These are phyloP conservation scores for Eupelmus urozonus DNA, from an alignment of 2,888 invertebrate species.

Conservation along the genomic window DNA sequence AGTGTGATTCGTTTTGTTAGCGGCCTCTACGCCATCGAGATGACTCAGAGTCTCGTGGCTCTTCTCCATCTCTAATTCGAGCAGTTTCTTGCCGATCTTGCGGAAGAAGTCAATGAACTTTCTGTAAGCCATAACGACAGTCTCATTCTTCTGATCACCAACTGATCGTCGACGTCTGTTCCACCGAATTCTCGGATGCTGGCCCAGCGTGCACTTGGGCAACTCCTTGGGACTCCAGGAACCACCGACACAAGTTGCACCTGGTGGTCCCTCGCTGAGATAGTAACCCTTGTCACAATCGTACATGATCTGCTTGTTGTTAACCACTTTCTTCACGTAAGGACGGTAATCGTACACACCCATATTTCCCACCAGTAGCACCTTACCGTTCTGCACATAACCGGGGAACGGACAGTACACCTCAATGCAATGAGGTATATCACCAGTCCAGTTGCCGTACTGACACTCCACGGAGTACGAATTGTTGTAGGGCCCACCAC, in stretches of 20 bases:
- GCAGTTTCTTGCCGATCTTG: slow-evolving; percentile 72
- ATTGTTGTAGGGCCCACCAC: slow-evolving; percentile 81
- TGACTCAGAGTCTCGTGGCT: slow-evolving; percentile 66
- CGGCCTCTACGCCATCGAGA: slow-evolving; percentile 51
- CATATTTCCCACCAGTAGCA: slow-evolving; percentile 95
- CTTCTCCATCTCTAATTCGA: slow-evolving; percentile 72
- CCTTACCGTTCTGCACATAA: slow-evolving; percentile 91
- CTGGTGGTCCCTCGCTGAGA: slow-evolving; percentile 91
- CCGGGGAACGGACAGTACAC: slow-evolving; percentile 97
- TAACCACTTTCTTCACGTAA: slow-evolving; percentile 92
- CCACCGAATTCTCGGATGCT: slow-evolving; percentile 92
- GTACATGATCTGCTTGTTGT: slow-evolving; percentile 97
- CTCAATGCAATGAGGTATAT: slow-evolving; percentile 88
- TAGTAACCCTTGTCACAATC: slow-evolving; percentile 96
- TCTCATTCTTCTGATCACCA: slow-evolving; percentile 66
- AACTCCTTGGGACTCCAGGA: slow-evolving; percentile 94
- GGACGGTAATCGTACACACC: slow-evolving; percentile 96
- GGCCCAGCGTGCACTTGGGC: slow-evolving; percentile 91
- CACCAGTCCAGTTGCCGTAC: slow-evolving; percentile 96
- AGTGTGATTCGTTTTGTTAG: slow-evolving; percentile 33
- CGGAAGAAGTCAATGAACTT: slow-evolving; percentile 75
- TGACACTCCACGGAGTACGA: slow-evolving; percentile 90
- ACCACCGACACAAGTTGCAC: slow-evolving; percentile 96
- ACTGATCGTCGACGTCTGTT: slow-evolving; percentile 83
- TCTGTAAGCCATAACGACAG: slow-evolving; percentile 65